Evolutionary conservation across 2,888 invertebrate species (phyloP).

Genomic region (Cecidostiba fungosa): DNA sequence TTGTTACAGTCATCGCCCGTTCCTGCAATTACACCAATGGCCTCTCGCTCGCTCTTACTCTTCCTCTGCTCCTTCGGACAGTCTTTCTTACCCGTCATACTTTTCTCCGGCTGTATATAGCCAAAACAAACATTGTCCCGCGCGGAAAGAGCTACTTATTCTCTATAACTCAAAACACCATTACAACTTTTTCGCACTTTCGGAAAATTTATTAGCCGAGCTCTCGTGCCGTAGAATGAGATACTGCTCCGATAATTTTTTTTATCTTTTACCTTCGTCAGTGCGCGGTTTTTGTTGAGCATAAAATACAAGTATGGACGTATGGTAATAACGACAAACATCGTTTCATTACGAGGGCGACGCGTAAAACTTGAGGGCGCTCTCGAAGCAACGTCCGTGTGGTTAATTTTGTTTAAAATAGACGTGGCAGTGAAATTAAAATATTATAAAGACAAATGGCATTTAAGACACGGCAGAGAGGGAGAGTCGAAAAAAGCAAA

Average conservation of each 20-base stretch:
- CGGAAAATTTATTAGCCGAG: conserved; percentile 37
- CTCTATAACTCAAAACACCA: conserved; percentile 56
- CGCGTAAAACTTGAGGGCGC: not conserved
- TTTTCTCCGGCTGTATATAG: not conserved
- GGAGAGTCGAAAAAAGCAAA: conserved; percentile 47
- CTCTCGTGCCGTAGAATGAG: not conserved
- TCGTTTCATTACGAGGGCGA: not conserved
- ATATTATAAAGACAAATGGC: conserved; percentile 57
- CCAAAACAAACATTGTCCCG: conserved; percentile 54
- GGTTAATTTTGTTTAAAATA: conserved; percentile 35
- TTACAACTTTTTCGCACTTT: conserved; percentile 57
- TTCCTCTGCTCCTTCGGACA: not conserved
- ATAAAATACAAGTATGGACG: not conserved
- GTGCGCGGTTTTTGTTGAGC: not conserved
- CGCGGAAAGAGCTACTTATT: conserved; percentile 14
- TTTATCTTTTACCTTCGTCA: not conserved
- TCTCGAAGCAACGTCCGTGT: too few species aligned
- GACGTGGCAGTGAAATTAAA: conserved; percentile 42
- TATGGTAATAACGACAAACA: not conserved
- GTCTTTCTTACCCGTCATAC: conserved; percentile 18
- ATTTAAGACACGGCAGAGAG: conserved; percentile 26
- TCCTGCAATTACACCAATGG: conserved; percentile 61
- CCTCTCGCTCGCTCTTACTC: conserved; percentile 16
- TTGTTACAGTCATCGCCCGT: conserved; percentile 58
- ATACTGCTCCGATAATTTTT: conserved; percentile 18